phyloP scores from a whole-genome alignment of 2,797 vertebrate species.

The Chanos chanos region DNA sequence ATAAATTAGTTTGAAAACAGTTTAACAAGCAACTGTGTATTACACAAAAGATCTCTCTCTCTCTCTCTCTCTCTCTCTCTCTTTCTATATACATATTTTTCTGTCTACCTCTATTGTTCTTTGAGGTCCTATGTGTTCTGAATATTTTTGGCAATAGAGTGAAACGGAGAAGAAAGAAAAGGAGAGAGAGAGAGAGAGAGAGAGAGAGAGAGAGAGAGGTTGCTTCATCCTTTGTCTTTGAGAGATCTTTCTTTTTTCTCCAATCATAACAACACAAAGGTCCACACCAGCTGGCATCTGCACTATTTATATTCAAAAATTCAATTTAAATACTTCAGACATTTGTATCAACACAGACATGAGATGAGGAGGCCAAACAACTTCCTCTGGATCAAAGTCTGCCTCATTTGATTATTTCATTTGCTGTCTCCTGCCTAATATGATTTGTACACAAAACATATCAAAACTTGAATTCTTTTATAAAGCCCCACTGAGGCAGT shows the following conservation, averaged over 20 bases:
- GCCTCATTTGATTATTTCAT: neutral
- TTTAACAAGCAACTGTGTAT: no score
- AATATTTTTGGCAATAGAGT: constrained; percentile 35
- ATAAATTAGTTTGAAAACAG: no score
- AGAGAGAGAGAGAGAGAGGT: constrained; percentile 6
- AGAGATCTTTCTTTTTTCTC: constrained; percentile 12
- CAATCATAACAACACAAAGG: constrained; percentile 47
- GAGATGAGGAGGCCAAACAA: constrained; percentile 40
- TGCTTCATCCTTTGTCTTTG: constrained; percentile 19
- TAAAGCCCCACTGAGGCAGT: neutral
- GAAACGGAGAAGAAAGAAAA: constrained; percentile 4
- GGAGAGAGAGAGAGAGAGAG: neutral
- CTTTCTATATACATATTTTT: no score
- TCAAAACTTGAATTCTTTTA: neutral
- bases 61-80: no score
- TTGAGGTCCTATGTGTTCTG: constrained; percentile 31
- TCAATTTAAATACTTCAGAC: constrained; percentile 56
- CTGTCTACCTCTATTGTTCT: constrained; percentile 10
- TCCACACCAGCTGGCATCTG: constrained; percentile 56
- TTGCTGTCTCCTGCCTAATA: neutral
- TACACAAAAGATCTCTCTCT: no score
- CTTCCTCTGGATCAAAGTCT: neutral
- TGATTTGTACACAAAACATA: neutral
- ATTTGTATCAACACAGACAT: constrained; percentile 57
- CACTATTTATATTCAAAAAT: constrained; percentile 59